Evolutionary conservation across 2,888 invertebrate species (phyloP).

Genomic region (Bibio marci): DNA sequence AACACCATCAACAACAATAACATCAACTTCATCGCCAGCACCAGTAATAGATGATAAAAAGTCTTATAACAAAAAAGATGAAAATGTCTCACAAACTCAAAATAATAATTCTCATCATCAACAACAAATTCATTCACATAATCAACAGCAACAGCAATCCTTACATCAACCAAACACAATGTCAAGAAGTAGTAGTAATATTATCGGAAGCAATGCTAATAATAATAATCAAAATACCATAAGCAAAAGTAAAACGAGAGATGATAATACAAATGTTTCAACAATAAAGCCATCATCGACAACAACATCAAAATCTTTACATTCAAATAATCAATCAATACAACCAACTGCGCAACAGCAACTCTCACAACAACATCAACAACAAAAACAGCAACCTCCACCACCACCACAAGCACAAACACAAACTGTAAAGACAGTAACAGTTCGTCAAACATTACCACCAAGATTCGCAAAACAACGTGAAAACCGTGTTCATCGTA

Average conservation of each 20-base stretch:
- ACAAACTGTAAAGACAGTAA: slow-evolving; percentile 42
- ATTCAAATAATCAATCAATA: slow-evolving; percentile 2
- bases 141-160: neutral
- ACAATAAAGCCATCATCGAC: slow-evolving; percentile 3
- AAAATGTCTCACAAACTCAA: neutral
- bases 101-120: neutral
- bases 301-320: slow-evolving; percentile 12
- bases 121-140: neutral
- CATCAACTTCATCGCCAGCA: no score
- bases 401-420: slow-evolving; percentile 28
- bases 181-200: neutral
- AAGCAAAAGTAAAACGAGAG: neutral
- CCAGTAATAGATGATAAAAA: no score
- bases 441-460: no score
- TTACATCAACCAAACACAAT: no score
- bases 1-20: no score
- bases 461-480: slow-evolving; percentile 65
- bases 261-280: neutral
- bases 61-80: no score
- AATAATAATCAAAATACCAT: neutral
- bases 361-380: slow-evolving; percentile 27
- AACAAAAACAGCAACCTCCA: slow-evolving; percentile 31
- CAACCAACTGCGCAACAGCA: slow-evolving; percentile 7
- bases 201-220: neutral
- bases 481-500: slow-evolving; percentile 27